Percentiles rank a stretch among this genome's conserved stretches.
phyloP scores from a whole-genome alignment of 1,140 invertebrate species.

The Rhizoglyphus robini region DNA sequence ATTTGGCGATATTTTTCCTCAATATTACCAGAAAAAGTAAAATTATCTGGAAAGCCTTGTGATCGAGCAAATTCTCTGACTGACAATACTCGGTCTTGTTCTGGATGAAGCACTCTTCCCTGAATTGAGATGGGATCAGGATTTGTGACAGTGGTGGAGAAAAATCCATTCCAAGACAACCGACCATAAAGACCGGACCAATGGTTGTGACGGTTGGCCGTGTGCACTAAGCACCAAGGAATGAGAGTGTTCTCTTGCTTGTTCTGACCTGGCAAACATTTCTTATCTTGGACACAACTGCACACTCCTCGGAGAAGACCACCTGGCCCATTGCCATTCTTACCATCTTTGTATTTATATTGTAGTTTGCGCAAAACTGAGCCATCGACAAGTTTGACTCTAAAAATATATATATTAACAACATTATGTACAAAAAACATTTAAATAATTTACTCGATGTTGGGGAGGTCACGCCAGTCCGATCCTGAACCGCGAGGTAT shows the following conservation, averaged over 20 bases:
- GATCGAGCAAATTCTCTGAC: slow-evolving; percentile 72
- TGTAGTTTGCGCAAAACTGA: slow-evolving; percentile 47
- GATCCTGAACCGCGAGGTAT: slow-evolving; percentile 59
- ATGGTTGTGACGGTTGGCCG: slow-evolving; percentile 67
- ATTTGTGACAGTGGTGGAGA: slow-evolving; percentile 61
- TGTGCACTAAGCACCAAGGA: slow-evolving; percentile 80
- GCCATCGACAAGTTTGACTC: slow-evolving; percentile 53
- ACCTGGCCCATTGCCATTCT: slow-evolving; percentile 49
- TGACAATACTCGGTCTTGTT: slow-evolving; percentile 63
- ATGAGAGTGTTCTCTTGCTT: slow-evolving; percentile 70
- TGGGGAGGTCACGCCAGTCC: slow-evolving; percentile 76
- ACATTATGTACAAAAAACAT: background rate
- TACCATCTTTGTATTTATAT: slow-evolving; percentile 55
- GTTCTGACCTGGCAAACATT: slow-evolving; percentile 54
- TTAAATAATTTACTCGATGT: slow-evolving; percentile 37
- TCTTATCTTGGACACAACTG: slow-evolving; percentile 48
- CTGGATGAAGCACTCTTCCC: slow-evolving; percentile 63
- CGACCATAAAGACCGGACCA: slow-evolving; percentile 64
- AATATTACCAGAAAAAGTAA: slow-evolving; percentile 57
- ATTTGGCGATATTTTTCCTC: slow-evolving; percentile 67
- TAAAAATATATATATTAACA: slow-evolving; percentile 23
- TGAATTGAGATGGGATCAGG: slow-evolving; percentile 84
- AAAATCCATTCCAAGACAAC: slow-evolving; percentile 69
- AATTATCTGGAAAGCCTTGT: slow-evolving; percentile 69
- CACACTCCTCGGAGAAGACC: slow-evolving; percentile 61